Percentiles rank a stretch among this genome's conserved stretches.
phyloP scores from a whole-genome alignment of 2,797 vertebrate genomes.

The Sebastes kiyomatsui region DNA sequence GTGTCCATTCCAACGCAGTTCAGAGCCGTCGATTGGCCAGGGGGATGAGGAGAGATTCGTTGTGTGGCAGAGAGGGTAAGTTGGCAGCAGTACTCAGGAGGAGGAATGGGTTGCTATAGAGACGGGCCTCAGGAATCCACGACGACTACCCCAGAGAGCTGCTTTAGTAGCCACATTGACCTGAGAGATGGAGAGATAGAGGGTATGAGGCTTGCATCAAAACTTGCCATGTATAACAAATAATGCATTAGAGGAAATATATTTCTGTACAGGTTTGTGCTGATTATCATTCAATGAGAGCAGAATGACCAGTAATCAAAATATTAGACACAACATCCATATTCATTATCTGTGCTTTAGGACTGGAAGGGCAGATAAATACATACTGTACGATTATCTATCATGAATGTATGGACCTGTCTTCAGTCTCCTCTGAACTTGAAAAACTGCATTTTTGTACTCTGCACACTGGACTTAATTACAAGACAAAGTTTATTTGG shows the following conservation, averaged over 20 bases:
- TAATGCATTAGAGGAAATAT: neutral
- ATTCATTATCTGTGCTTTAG: neutral
- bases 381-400: neutral
- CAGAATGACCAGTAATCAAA: neutral
- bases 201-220: neutral
- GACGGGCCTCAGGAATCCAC: constrained; percentile 68
- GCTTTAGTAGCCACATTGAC: constrained; percentile 66
- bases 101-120: constrained; percentile 68
- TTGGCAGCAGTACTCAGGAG: constrained; percentile 45
- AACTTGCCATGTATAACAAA: neutral
- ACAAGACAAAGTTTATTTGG: constrained; percentile 24
- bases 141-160: constrained; percentile 54
- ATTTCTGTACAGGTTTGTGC: neutral
- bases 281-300: neutral
- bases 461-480: neutral
- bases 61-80: constrained; percentile 36
- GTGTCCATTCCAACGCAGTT: constrained; percentile 90
- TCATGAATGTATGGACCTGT: neutral
- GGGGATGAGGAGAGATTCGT: constrained; percentile 49
- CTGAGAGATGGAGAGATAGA: constrained; percentile 53
- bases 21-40: constrained; percentile 46
- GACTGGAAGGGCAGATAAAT: neutral
- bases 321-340: neutral
- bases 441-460: neutral
- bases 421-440: neutral